These are phyloP conservation scores for Sarcophaga variegata DNA, from an alignment of 2,888 invertebrate genomes.

Conservation along the genomic window DNA sequence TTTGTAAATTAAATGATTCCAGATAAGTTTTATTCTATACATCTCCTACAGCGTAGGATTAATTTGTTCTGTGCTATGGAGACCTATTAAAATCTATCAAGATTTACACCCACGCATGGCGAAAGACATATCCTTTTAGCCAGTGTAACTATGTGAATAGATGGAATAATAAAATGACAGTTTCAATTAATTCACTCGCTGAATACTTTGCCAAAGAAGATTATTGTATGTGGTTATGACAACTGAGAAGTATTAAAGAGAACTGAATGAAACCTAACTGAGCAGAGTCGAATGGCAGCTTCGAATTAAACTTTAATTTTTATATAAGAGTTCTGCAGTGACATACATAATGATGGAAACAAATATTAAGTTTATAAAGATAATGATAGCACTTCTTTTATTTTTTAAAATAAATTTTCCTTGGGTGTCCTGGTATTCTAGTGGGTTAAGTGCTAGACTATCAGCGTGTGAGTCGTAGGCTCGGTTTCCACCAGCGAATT, in stretches of 20 bases:
- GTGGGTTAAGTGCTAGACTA: no score
- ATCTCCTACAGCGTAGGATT: neutral
- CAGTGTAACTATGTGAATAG: neutral
- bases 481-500: no score
- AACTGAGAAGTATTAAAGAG: slow-evolving; percentile 35
- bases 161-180: slow-evolving; percentile 46
- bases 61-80: neutral
- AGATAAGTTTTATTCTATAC: no score
- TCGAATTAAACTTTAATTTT: neutral
- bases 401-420: no score
- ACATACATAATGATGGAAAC: no score
- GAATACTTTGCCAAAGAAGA: slow-evolving; percentile 30
- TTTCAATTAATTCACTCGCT: slow-evolving; percentile 46
- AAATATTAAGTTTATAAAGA: no score
- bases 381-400: no score
- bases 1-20: no score
- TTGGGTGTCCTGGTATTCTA: no score
- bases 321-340: neutral
- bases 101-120: neutral
- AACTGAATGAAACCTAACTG: neutral
- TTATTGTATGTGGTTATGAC: slow-evolving; percentile 58
- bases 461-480: no score
- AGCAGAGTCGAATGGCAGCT: neutral
- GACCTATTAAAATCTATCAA: neutral
- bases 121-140: neutral